Base-by-base conservation (phyloP, 2,797 vertebrate species). In the Champsocephalus esox region DNA sequence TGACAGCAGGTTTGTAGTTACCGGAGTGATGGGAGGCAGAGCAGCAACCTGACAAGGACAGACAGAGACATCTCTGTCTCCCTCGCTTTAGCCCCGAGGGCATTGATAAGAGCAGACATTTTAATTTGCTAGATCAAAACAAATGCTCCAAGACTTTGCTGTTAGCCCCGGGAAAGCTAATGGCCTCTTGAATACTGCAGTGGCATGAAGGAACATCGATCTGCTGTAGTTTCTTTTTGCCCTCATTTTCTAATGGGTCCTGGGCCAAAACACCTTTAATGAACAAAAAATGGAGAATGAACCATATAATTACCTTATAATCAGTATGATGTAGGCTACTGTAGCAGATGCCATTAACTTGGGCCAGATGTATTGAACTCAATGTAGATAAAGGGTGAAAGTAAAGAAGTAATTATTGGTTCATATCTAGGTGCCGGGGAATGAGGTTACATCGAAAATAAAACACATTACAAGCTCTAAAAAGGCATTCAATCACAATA, bases 101-200 rank as follows among this genome's bases (percentile, higher is more conserved):
- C 87, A 81, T 80, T 90, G 92, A 93, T 92, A 93, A 91, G 87
- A 92, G 75, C 80, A 87, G 92, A 90, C 90, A 84, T 92, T 92
- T 91, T 90, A 90, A 93, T 93, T 92, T 89, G 85, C 72, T 44
- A 66, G 87, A 89, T 90, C 90, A 91, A 92, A 92, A 91, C 84
- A 90, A 89, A 89, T 84, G 82, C 88, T 77, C 83, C 56, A 82
- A 72, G 87, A 83, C 86, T 83, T 32, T 54, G 58, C 71, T 80
- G 87, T 86, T 82, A 82, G 79, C 48, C 59, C 58, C 49, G 38
- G 58, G 70, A 81, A 88, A 86, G 70, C 81, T 89, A 89, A 90
- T 89, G 82, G 86, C 74, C 75, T 85, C 82, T 70, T 77, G 78
- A 90, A 76, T 68, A 77, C 70, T 61, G 70, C 75, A 56, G 67